Percentiles rank a stretch among this genome's conserved stretches.
Evolutionary conservation across 2,797 vertebrate genomes (phyloP).

Genomic region (Pseudocheirus occidentalis): DNA sequence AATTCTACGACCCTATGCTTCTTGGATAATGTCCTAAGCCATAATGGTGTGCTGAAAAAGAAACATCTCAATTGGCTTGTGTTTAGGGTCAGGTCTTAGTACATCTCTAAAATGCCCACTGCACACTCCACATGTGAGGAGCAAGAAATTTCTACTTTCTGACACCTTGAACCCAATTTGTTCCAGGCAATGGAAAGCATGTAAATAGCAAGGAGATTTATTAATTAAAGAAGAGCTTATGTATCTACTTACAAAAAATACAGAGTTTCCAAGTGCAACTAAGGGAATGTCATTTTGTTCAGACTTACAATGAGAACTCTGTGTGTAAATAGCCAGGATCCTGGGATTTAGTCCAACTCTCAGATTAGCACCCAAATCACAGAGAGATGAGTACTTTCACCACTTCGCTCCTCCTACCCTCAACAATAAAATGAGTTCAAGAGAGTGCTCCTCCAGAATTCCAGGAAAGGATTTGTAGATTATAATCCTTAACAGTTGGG

Average conservation of each 20-base stretch:
- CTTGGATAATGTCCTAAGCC: slow-evolving; percentile 39
- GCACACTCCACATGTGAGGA: slow-evolving; percentile 80
- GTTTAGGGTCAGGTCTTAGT: slow-evolving; percentile 70
- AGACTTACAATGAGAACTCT: slow-evolving; percentile 87
- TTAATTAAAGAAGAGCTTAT: slow-evolving; percentile 89
- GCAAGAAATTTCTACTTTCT: slow-evolving; percentile 85
- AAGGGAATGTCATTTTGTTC: slow-evolving; percentile 84
- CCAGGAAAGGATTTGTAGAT: slow-evolving; percentile 63
- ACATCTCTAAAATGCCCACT: slow-evolving; percentile 78
- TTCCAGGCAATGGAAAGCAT: slow-evolving; percentile 86
- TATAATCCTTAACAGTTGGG: slow-evolving; percentile 43
- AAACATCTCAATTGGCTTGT: slow-evolving; percentile 36
- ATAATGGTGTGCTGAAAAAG: slow-evolving; percentile 31
- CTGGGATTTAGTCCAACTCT: slow-evolving; percentile 86
- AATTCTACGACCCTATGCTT: slow-evolving; percentile 23
- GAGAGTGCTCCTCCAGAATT: slow-evolving; percentile 62
- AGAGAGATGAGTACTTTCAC: slow-evolving; percentile 76
- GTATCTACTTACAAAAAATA: slow-evolving; percentile 80
- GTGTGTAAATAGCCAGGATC: slow-evolving; percentile 85
- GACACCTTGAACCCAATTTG: slow-evolving; percentile 85
- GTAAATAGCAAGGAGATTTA: slow-evolving; percentile 87
- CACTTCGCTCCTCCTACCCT: slow-evolving; percentile 62
- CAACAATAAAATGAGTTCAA: slow-evolving; percentile 66
- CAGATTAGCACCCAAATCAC: slow-evolving; percentile 88
- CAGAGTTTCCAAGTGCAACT: slow-evolving; percentile 85